Evolutionary conservation across 2,888 invertebrate genomes (phyloP).

Genomic region (Eumerus sabulonum): DNA sequence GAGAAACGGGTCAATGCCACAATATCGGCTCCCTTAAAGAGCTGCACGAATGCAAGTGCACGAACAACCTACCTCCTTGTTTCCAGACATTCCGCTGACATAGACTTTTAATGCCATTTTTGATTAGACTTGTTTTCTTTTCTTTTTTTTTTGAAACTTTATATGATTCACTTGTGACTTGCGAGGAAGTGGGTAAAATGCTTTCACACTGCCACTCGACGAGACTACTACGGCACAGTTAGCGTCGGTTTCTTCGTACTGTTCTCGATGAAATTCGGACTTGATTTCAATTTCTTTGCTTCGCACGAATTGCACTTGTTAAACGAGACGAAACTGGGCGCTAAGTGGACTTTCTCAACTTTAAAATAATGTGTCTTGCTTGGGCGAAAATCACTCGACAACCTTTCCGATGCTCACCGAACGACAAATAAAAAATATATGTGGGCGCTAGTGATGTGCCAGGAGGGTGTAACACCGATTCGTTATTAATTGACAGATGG

Average conservation of each 20-base stretch:
- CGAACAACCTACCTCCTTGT: constrained; percentile 89
- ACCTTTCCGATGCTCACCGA: constrained; percentile 39
- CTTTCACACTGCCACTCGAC: constrained; percentile 39
- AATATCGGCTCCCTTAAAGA: constrained; percentile 37
- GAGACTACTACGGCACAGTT: constrained; percentile 1
- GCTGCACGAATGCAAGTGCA: constrained; percentile 38
- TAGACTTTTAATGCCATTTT: constrained; percentile 94
- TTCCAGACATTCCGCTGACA: constrained; percentile 94
- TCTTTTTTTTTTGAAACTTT: constrained; percentile 31
- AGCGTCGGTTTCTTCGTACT: too few relatives aligned
- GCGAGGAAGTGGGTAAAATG: constrained; percentile 31
- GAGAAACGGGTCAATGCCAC: constrained; percentile 63
- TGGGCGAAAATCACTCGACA: constrained; percentile 32
- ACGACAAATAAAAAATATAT: constrained; percentile 60
- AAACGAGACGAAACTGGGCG: constrained; percentile 11
- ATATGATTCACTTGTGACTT: constrained; percentile 63
- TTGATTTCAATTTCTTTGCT: not conserved
- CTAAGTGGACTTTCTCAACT: constrained; percentile 24
- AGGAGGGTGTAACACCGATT: not conserved
- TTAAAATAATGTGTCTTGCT: constrained; percentile 26
- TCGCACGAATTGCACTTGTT: constrained; percentile 4
- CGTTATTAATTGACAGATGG: constrained; percentile 53
- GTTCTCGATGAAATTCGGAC: too few relatives aligned
- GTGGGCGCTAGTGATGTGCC: constrained; percentile 44
- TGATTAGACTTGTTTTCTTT: constrained; percentile 48